phyloP scores from a whole-genome alignment of 2,888 invertebrate genomes.

The Tachina fera region DNA sequence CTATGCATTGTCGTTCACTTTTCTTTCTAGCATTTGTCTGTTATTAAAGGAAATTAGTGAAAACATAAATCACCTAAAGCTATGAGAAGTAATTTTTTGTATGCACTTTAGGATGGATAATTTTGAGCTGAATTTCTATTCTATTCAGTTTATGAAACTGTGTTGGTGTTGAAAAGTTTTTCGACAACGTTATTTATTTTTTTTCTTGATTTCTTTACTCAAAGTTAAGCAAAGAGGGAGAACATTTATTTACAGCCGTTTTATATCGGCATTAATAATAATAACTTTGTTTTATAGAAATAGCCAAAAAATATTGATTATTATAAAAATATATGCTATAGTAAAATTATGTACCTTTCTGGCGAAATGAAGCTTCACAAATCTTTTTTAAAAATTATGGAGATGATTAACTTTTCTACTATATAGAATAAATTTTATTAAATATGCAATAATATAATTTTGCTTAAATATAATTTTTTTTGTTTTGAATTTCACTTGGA shows the following conservation, averaged over 20 bases:
- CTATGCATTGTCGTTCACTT: background rate
- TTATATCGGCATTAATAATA: background rate
- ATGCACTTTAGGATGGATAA: background rate
- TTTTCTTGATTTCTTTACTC: background rate
- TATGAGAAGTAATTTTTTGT: background rate
- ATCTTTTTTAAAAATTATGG: too few relatives aligned
- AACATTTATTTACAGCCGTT: slow-evolving; percentile 1
- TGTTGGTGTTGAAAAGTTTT: background rate
- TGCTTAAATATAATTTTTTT: too few relatives aligned
- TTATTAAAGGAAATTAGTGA: background rate
- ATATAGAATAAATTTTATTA: too few relatives aligned
- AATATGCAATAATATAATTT: too few relatives aligned
- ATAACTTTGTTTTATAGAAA: background rate
- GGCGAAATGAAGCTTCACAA: too few relatives aligned
- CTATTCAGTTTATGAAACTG: background rate
- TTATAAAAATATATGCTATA: background rate
- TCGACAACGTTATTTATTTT: background rate
- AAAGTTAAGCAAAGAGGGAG: background rate
- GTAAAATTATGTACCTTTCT: too few relatives aligned
- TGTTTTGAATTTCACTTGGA: too few relatives aligned
- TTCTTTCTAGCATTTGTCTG: background rate
- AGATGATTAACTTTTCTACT: too few relatives aligned
- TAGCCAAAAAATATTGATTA: background rate
- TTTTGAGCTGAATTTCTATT: background rate
- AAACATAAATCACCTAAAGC: background rate